Conservation (phyloP, 2,888 invertebrate species). For the Prosopocoilus inquinatus region DNA sequence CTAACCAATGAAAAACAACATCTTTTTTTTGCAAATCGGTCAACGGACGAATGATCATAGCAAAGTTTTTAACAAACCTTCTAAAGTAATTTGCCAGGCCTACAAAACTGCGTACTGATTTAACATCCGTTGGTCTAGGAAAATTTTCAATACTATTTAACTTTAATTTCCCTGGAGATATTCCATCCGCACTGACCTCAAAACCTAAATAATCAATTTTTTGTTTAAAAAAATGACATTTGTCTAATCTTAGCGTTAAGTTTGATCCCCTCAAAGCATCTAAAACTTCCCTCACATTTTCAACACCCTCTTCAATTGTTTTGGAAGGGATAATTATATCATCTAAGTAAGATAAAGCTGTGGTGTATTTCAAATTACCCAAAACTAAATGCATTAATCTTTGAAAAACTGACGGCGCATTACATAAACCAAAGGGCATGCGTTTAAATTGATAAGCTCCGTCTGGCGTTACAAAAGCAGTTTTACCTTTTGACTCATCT, state of each 20-base stretch:
- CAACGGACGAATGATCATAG: slow-evolving; percentile 24
- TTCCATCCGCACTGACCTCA: background rate
- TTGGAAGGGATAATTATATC: no score
- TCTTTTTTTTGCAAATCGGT: slow-evolving; percentile 25
- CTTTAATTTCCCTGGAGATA: no score
- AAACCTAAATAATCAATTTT: slow-evolving; percentile 7
- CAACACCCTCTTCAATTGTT: no score
- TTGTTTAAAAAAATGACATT: slow-evolving; percentile 38
- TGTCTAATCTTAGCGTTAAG: slow-evolving; percentile 37
- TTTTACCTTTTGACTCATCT: no score
- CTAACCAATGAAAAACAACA: slow-evolving; percentile 20
- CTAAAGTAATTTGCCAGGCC: slow-evolving; percentile 10
- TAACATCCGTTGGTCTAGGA: background rate
- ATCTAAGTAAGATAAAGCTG: no score
- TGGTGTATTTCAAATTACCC: no score
- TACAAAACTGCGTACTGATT: slow-evolving; percentile 3
- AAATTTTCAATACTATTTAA: no score
- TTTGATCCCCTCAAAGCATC: slow-evolving; percentile 30
- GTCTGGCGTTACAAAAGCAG: no score
- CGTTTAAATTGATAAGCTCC: no score
- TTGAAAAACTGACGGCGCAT: no score
- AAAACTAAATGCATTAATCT: no score
- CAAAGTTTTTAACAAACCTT: slow-evolving; percentile 10
- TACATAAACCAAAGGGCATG: no score
- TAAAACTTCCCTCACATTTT: slow-evolving; percentile 33